Evolutionary conservation across 2,113 vertebrate genomes (phyloP), one percentile per base, ranked within the genome.

Genomic region (Ibidorhyncha struthersii): DNA sequence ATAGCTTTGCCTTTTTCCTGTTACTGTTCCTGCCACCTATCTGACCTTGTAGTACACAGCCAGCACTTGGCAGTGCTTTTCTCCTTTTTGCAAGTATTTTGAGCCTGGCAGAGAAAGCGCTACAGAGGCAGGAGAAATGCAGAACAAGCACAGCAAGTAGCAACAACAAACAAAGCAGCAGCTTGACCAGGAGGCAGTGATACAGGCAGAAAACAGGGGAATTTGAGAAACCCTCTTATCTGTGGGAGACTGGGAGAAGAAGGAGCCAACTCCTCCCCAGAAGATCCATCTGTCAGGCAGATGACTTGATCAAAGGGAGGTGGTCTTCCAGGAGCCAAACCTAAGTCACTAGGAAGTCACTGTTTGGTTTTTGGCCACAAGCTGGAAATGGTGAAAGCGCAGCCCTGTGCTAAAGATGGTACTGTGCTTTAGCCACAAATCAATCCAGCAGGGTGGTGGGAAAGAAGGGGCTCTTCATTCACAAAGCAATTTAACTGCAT

Each of bases 131-230:
- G 58, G 36, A 45, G 92, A 82, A 82, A 90, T 66, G 82, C 50
- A 93, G n/a, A 83, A 91, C 70, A 94, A 88, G 87, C 49, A 65
- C 69, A 74, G 84, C 2, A 0, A 55, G 25, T 43, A 95, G 74
- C 50, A 10, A 69, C 69, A 77, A 96, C 87, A 89, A 85, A 86
- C 19, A 83, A 73, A 93, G 90, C 67, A 87, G 88, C 45, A 94
- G 63, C 87, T 92, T 55, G 41, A 82, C 45, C 49, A 83, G 62
- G 66, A 93, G 71, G 67, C 10, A 15, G 41, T 27, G 10, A 69
- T 16, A 67, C 27, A 45, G 59, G 76, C 62, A 88, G 82, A 95
- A 96, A 95, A 94, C 76, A 82, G 90, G 88, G 83, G 74, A 96
- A 91, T 62, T 50, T 27, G 45, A 83, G 63, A 81, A 89, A 78